A percentile compares a stretch with the other conserved stretches of the same genome.
phyloP scores from a whole-genome alignment of 2,113 vertebrate genomes.

The Willisornis vidua region DNA sequence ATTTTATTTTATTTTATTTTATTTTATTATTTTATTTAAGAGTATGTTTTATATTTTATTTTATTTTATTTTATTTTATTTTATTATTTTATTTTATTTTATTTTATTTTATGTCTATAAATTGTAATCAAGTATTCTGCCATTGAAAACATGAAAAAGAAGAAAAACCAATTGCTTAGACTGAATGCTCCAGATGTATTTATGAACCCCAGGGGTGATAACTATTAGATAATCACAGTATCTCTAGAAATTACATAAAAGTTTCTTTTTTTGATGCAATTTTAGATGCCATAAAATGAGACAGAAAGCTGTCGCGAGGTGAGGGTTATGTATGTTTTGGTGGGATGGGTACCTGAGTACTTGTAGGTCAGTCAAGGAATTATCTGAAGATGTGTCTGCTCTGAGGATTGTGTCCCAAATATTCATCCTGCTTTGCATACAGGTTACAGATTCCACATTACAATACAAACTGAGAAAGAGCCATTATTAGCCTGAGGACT shows the following conservation, averaged over 20 bases:
- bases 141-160: background rate
- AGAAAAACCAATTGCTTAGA: background rate
- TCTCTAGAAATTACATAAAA: background rate
- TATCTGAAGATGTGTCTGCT: background rate
- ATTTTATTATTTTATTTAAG: background rate
- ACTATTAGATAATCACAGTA: background rate
- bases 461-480: background rate
- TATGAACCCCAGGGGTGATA: rapidly evolving
- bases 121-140: background rate
- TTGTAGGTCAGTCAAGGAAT: background rate
- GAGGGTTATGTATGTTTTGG: background rate
- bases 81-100: too few relatives aligned
- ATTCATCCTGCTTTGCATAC: background rate
- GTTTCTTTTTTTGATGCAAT: background rate
- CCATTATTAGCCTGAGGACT: background rate
- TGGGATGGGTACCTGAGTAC: too few relatives aligned
- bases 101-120: background rate
- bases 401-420: background rate
- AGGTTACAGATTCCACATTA: background rate
- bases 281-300: background rate
- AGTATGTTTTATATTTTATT: background rate
- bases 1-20: background rate
- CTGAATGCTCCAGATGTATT: background rate
- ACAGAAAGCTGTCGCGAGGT: background rate
- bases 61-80: background rate